Conservation (phyloP, 1,140 invertebrate species). For the Atta colombica region DNA sequence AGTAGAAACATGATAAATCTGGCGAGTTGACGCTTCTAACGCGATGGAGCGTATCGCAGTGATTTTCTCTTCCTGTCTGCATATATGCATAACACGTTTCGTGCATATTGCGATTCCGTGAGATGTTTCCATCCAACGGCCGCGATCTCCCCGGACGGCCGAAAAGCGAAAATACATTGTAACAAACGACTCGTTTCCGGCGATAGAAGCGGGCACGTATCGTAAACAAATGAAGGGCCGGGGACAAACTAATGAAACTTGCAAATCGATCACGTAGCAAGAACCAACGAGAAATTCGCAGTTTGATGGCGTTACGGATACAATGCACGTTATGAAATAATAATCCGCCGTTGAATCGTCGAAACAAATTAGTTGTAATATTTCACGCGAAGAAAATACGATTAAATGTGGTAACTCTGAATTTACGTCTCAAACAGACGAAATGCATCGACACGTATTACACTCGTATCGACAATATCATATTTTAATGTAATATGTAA, state of each 20-base stretch:
- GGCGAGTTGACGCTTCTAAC: constrained; percentile 45
- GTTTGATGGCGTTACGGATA: constrained; percentile 16
- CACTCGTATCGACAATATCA: constrained; percentile 19
- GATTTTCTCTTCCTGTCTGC: constrained; percentile 57
- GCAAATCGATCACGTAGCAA: constrained; percentile 59
- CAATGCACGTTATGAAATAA: constrained; percentile 45
- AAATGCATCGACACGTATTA: constrained; percentile 26
- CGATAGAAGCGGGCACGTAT: constrained; percentile 12
- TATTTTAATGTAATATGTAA: constrained; percentile 40
- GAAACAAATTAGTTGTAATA: constrained; percentile 55
- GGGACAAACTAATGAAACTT: constrained; percentile 58
- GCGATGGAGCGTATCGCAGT: constrained; percentile 15
- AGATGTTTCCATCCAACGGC: constrained; percentile 39
- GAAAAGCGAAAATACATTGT: constrained; percentile 66
- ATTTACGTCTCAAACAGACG: constrained; percentile 45
- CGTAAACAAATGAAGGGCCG: constrained; percentile 53
- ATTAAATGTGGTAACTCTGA: constrained; percentile 23
- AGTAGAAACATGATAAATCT: constrained; percentile 65
- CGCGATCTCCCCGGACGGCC: constrained; percentile 45
- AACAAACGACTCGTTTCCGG: constrained; percentile 63
- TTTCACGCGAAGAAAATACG: constrained; percentile 60
- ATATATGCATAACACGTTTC: constrained; percentile 63
- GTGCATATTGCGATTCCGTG: constrained; percentile 68
- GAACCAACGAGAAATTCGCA: constrained; percentile 38
- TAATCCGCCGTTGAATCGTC: constrained; percentile 45